Base-by-base conservation (phyloP, 1,140 invertebrate species). In the Aphidius gifuensis region DNA sequence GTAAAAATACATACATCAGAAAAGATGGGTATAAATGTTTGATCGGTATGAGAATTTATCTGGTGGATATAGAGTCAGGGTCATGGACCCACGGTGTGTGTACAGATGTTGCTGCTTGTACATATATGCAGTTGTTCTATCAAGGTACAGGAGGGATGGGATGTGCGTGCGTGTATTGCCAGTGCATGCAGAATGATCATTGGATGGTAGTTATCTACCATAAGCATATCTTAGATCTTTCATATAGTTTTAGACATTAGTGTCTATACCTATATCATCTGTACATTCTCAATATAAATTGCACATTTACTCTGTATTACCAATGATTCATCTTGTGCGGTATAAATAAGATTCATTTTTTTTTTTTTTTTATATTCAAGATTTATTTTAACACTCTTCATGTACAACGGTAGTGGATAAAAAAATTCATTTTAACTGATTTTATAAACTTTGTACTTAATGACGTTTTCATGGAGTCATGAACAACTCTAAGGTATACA, bases 271-370 rank as follows among this genome's bases (percentile, higher is more conserved):
- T 50, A 42, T 2, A 5, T 21, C 58, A 48, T 44, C 9, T 9
- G 47, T 16, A 47, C n/a, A 47, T 42, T 49, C 39, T 21, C 46
- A 9, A 50, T 60, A 65, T 68, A 32, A 32, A 65, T 68, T 66
- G 64, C 61, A 32, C 43, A 58, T 59, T 66, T 61, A 64, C 62
- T 68, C 9, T 56, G 64, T 58, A 66, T 68, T 74, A 69, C 44
- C 71, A 71, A 71, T 70, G 72, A 71, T 75, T 74, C 69, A 74
- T 73, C 68, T 69, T 70, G 69, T 69, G 64, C 62, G 68, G 68
- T 71, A 69, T 64, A 53, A 32, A 32, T 32, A 1, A 32, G 23
- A 4, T 32, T 2, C 16, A 16, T 16, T 0, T 32, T 32, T 32
- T 32, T 23, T 23, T 23, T 23, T 32, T 32, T 32, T 32, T 32